These are phyloP conservation scores for Archivesica marissinica DNA, from an alignment of 1,140 invertebrate species.

Conservation along the genomic window DNA sequence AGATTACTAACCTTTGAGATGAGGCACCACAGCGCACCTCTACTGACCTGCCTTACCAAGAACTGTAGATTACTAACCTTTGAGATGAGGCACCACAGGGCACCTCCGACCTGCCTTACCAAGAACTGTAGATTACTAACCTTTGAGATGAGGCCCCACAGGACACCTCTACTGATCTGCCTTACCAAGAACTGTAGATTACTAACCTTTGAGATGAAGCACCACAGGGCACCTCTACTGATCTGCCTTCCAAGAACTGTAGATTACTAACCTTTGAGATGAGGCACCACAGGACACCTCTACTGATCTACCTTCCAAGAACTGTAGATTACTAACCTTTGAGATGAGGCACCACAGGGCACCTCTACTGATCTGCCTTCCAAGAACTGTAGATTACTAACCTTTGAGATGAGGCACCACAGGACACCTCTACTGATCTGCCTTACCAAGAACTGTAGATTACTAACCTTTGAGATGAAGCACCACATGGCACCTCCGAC, in stretches of 20 bases:
- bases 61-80: slow-evolving; percentile 66
- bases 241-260: no score
- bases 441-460: no score
- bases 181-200: no score
- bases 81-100: slow-evolving; percentile 75
- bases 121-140: slow-evolving; percentile 64
- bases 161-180: no score
- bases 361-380: no score
- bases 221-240: slow-evolving; percentile 77
- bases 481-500: no score
- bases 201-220: slow-evolving; percentile 72
- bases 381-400: slow-evolving; percentile 58
- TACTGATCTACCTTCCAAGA: no score
- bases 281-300: slow-evolving; percentile 75
- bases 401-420: slow-evolving; percentile 75
- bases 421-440: no score
- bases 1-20: slow-evolving; percentile 69
- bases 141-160: slow-evolving; percentile 75
- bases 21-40: slow-evolving; percentile 74
- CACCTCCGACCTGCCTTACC: no score
- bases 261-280: slow-evolving; percentile 69
- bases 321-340: slow-evolving; percentile 66
- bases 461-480: slow-evolving; percentile 71
- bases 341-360: slow-evolving; percentile 74
- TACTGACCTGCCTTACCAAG: no score